Percentiles rank a stretch among this genome's conserved stretches.
Conservation (phyloP, 2,797 vertebrate genomes). For the Pitangus sulphuratus region DNA sequence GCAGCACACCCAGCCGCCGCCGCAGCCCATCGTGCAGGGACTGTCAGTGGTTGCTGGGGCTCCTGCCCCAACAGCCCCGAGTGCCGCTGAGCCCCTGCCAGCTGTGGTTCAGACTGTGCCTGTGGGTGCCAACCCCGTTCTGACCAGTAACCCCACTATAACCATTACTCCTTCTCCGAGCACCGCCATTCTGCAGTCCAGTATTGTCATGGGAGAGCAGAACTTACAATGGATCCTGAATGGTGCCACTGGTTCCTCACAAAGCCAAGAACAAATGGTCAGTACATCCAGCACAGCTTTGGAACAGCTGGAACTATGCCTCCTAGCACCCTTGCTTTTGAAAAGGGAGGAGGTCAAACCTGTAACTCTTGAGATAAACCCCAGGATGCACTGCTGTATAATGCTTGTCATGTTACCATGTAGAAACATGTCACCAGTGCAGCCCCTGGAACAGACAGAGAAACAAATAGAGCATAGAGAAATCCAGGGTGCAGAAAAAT, state of each 20-base stretch:
- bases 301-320: background rate
- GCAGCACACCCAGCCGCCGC: slow-evolving; percentile 74
- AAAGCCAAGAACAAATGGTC: slow-evolving; percentile 90
- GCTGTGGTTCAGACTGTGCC: slow-evolving; percentile 84
- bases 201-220: slow-evolving; percentile 95
- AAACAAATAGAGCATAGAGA: background rate
- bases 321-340: background rate
- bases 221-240: slow-evolving; percentile 98
- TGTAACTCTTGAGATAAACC: background rate
- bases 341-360: background rate
- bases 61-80: slow-evolving; percentile 64
- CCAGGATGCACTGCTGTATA: background rate
- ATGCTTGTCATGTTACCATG: background rate
- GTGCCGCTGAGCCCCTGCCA: slow-evolving; percentile 77
- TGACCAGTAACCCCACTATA: slow-evolving; percentile 85
- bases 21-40: slow-evolving; percentile 75
- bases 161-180: slow-evolving; percentile 87
- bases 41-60: slow-evolving; percentile 76
- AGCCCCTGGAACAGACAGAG: background rate
- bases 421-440: accelerated
- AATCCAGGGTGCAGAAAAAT: background rate
- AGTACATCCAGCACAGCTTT: slow-evolving; percentile 52
- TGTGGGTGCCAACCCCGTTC: slow-evolving; percentile 82
- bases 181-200: slow-evolving; percentile 86
- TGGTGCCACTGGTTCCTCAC: slow-evolving; percentile 87